phyloP scores from a whole-genome alignment of 2,888 invertebrate species.

The Escarpia spicata region DNA sequence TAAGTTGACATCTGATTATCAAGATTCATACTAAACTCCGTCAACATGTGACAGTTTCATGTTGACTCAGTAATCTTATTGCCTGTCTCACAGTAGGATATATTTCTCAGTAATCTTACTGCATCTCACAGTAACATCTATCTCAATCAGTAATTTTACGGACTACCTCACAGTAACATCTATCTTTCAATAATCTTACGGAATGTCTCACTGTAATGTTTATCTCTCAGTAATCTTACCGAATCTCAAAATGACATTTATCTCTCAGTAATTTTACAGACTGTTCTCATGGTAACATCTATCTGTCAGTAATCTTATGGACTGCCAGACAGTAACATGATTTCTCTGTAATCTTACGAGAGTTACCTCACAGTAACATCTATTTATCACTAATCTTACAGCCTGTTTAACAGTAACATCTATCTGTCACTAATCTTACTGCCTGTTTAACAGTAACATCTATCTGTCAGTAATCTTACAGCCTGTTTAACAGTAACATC shows the following conservation, averaged over 20 bases:
- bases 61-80: neutral
- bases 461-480: neutral
- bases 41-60: neutral
- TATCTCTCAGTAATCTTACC: neutral
- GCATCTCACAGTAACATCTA: neutral
- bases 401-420: neutral
- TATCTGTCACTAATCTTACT: neutral
- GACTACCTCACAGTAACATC: neutral
- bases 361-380: neutral
- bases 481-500: neutral
- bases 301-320: neutral
- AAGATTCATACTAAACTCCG: neutral
- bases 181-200: neutral
- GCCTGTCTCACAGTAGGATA: neutral
- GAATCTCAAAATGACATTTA: neutral
- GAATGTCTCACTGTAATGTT: neutral
- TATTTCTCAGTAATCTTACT: neutral
- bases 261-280: neutral
- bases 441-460: neutral
- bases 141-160: neutral
- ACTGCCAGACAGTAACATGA: neutral
- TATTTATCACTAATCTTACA: neutral
- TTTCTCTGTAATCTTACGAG: neutral
- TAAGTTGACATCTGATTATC: neutral
- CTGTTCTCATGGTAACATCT: neutral